Evolutionary conservation across 2,888 invertebrate species (phyloP).

Genomic region (Cheilosia grossa): DNA sequence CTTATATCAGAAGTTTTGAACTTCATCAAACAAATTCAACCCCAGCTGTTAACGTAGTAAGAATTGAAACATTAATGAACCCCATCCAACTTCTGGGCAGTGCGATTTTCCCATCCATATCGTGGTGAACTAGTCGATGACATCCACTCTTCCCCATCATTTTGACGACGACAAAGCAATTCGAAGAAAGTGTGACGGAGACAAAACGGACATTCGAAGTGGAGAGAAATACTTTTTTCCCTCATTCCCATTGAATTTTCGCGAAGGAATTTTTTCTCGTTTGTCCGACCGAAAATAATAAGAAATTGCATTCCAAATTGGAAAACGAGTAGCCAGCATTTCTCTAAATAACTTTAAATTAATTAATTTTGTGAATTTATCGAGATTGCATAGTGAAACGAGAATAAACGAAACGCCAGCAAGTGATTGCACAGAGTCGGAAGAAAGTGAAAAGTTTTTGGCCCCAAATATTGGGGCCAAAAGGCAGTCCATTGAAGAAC

Average conservation of each 20-base stretch:
- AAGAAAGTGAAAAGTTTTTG: conserved; percentile 72
- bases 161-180: conserved; percentile 64
- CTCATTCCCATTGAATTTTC: conserved; percentile 72
- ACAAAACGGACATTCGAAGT: conserved; percentile 65
- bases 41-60: not conserved
- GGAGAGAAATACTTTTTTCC: conserved; percentile 60
- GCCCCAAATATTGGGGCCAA: conserved; percentile 73
- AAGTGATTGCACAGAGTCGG: conserved; percentile 34
- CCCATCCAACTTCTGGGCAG: conserved; percentile 46
- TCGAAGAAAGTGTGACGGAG: conserved; percentile 71
- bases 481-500: conserved; percentile 61
- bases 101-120: conserved; percentile 49
- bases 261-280: conserved; percentile 63
- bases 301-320: conserved; percentile 42
- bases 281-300: conserved; percentile 63
- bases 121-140: conserved; percentile 37
- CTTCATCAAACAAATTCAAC: conserved; percentile 1
- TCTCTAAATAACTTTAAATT: conserved; percentile 23
- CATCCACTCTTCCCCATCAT: conserved; percentile 49
- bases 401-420: conserved; percentile 49
- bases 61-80: not conserved
- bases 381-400: conserved; percentile 54
- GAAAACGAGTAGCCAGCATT: conserved; percentile 32
- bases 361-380: conserved; percentile 34
- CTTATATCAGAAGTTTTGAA: conserved; percentile 1